Conservation (phyloP, 1,140 invertebrate genomes). For the Penaeus japonicus region DNA sequence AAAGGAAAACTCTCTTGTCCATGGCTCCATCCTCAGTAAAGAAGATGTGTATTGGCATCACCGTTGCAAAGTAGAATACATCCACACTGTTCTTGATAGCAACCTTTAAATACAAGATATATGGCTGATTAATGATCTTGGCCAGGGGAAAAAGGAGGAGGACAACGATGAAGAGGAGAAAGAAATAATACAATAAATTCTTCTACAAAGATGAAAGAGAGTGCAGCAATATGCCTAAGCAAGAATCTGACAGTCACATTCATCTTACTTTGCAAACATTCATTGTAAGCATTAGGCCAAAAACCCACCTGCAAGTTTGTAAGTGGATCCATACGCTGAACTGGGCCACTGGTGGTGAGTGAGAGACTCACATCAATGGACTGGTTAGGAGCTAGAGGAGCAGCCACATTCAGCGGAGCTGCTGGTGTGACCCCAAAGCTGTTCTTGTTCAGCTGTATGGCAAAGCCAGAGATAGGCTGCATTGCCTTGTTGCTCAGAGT, state of each 20-base stretch:
- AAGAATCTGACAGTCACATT: too few relatives aligned
- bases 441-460: conserved; percentile 99
- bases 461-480: conserved; percentile 96
- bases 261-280: too few relatives aligned
- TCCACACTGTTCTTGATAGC: conserved; percentile 99
- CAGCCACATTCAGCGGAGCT: conserved; percentile 79
- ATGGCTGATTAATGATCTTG: too few relatives aligned
- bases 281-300: not conserved
- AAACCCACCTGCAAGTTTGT: conserved; percentile 86
- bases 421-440: conserved; percentile 94
- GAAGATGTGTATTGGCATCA: conserved; percentile 91
- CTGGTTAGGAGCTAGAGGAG: conserved; percentile 85
- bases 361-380: conserved; percentile 79
- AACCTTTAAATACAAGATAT: conserved; percentile 70
- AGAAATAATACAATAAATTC: not conserved
- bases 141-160: not conserved
- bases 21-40: conserved; percentile 97
- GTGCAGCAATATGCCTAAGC: not conserved
- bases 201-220: not conserved
- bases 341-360: conserved; percentile 85
- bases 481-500: conserved; percentile 97
- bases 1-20: conserved; percentile 96
- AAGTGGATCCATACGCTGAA: conserved; percentile 96
- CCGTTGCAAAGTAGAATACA: conserved; percentile 96
- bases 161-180: not conserved